Evolutionary conservation across 2,888 invertebrate genomes (phyloP).

Genomic region (Geotrupes spiniger): DNA sequence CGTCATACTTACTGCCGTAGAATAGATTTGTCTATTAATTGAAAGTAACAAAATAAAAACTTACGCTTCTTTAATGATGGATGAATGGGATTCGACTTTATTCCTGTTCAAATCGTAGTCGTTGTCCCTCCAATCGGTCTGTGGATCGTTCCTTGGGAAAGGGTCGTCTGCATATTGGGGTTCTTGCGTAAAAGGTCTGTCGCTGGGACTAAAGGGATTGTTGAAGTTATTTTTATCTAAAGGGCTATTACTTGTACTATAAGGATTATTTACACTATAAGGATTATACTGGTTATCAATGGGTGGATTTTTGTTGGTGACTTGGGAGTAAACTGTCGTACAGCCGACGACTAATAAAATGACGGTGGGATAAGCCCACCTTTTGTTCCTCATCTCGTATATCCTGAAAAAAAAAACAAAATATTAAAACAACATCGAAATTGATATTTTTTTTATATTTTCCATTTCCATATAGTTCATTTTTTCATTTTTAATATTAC

Average conservation of each 20-base stretch:
- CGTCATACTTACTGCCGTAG: no score
- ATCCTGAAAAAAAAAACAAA: constrained; percentile 20
- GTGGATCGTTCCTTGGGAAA: constrained; percentile 13
- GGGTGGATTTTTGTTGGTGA: constrained; percentile 28
- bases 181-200: constrained; percentile 19
- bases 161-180: constrained; percentile 15
- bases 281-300: constrained; percentile 30
- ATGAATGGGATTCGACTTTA: constrained; percentile 9
- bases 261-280: constrained; percentile 16
- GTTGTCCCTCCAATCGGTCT: constrained; percentile 14
- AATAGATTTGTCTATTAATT: neutral
- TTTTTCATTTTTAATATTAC: no score
- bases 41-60: neutral
- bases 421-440: neutral
- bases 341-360: constrained; percentile 30
- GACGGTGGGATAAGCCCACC: constrained; percentile 27
- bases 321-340: constrained; percentile 33
- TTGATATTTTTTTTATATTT: no score
- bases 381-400: constrained; percentile 32
- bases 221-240: constrained; percentile 24
- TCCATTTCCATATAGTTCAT: no score
- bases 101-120: constrained; percentile 10
- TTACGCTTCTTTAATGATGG: constrained; percentile 21
- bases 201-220: constrained; percentile 22
- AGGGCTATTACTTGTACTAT: constrained; percentile 18